Conservation (phyloP, 2,797 vertebrate genomes). For the Anguilla anguilla region DNA sequence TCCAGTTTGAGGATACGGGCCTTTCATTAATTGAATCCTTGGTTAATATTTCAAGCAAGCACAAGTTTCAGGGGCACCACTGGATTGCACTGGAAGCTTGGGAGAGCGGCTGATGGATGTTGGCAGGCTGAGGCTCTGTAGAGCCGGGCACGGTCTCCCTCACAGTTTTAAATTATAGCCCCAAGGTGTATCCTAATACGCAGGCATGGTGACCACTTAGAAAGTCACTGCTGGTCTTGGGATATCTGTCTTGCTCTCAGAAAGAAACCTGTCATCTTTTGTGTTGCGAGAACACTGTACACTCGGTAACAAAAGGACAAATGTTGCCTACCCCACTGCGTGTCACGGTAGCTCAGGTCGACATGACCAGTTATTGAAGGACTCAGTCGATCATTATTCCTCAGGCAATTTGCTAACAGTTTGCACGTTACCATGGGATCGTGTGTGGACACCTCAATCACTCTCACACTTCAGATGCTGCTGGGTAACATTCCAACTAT, state of each 20-base stretch:
- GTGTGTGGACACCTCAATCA: background rate
- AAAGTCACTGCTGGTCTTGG: background rate
- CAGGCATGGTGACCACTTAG: background rate
- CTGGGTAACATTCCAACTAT: background rate
- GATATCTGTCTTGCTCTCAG: background rate
- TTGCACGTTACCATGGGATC: background rate
- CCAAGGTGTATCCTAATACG: background rate
- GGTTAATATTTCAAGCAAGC: background rate
- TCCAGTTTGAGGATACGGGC: background rate
- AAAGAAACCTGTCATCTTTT: background rate
- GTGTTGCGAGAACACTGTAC: background rate
- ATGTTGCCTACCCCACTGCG: background rate
- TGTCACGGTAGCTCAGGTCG: background rate
- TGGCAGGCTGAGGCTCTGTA: background rate
- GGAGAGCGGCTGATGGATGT: slow-evolving; percentile 2
- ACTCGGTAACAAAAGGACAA: background rate
- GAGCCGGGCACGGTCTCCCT: background rate
- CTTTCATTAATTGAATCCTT: background rate
- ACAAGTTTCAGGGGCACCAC: background rate
- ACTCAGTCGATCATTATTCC: background rate
- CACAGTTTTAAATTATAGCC: slow-evolving; percentile 1
- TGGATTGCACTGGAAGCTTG: background rate
- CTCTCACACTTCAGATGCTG: background rate
- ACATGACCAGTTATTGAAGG: background rate
- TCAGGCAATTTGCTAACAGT: background rate